These are phyloP conservation scores for Lampris incognitus DNA, from an alignment of 2,113 vertebrate genomes.

Conservation along the genomic window DNA sequence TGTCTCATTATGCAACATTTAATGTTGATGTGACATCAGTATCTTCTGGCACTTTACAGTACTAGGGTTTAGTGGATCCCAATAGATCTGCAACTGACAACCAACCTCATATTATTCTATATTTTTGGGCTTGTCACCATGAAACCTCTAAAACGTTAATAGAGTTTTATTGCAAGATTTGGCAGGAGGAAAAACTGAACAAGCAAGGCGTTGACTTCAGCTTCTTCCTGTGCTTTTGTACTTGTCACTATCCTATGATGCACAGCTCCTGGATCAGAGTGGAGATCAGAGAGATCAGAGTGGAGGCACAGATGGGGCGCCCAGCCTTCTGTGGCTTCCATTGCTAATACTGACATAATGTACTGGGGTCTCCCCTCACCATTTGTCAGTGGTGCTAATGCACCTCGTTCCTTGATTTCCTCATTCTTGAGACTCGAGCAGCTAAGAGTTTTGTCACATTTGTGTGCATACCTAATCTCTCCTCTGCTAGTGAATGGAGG, in stretches of 20 bases:
- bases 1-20: background rate
- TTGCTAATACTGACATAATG: slow-evolving; percentile 19
- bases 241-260: background rate
- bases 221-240: slow-evolving; percentile 5
- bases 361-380: slow-evolving; percentile 37
- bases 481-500: slow-evolving; percentile 47
- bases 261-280: slow-evolving; percentile 21
- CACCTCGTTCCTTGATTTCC: background rate
- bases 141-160: slow-evolving; percentile 34
- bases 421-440: slow-evolving; percentile 28
- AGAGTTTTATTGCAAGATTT: slow-evolving; percentile 37
- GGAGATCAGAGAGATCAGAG: slow-evolving; percentile 11
- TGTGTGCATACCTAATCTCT: slow-evolving; percentile 51
- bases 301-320: slow-evolving; percentile 3
- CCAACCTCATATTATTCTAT: slow-evolving; percentile 6
- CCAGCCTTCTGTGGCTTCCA: no score
- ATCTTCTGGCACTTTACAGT: background rate
- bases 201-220: slow-evolving; percentile 10
- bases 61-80: background rate
- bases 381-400: background rate
- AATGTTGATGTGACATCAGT: background rate
- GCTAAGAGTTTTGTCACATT: slow-evolving; percentile 30
- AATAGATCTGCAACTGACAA: background rate
- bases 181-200: slow-evolving; percentile 44
- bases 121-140: background rate